Percentiles rank a stretch among this genome's conserved stretches.
Evolutionary conservation across 2,113 vertebrate species (phyloP).

Genomic region (Cyprinodon tularosa): DNA sequence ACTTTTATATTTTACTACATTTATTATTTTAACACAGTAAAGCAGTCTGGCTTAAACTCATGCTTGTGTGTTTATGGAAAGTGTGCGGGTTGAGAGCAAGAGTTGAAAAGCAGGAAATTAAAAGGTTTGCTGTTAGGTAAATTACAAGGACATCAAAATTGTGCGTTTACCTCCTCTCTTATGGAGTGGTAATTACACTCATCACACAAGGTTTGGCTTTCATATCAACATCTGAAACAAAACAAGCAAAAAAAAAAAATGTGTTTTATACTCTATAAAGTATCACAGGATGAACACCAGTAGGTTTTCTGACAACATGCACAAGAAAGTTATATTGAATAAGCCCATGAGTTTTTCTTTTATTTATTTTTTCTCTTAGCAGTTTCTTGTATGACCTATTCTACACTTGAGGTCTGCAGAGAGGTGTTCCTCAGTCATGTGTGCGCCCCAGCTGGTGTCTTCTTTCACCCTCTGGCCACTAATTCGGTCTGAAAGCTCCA

Average conservation of each 20-base stretch:
- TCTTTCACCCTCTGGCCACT: constrained; percentile 77
- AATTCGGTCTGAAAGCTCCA: constrained; percentile 74
- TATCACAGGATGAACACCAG: too few relatives aligned
- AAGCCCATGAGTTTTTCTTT: not conserved
- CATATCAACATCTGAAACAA: constrained; percentile 15
- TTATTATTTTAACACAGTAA: not conserved
- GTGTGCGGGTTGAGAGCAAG: constrained; percentile 21
- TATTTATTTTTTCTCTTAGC: too few relatives aligned
- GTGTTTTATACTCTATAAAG: constrained; percentile 3
- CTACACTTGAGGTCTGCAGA: constrained; percentile 19
- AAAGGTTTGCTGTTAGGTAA: constrained; percentile 35
- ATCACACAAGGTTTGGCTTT: constrained; percentile 36
- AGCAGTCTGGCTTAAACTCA: not conserved
- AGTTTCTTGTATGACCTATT: not conserved
- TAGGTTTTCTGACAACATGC: not conserved
- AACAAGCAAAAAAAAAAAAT: not conserved
- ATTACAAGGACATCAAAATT: constrained; percentile 53
- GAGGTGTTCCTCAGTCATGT: constrained; percentile 66
- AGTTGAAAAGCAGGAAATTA: constrained; percentile 54
- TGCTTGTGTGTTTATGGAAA: constrained; percentile 28
- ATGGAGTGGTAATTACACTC: constrained; percentile 42
- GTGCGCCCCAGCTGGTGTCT: constrained; percentile 69
- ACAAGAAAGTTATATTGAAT: not conserved
- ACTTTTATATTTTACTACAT: constrained; percentile 1
- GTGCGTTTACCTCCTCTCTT: constrained; percentile 27